phyloP scores from a whole-genome alignment of 2,888 invertebrate genomes.

The Poecilobothrus nobilitatus region DNA sequence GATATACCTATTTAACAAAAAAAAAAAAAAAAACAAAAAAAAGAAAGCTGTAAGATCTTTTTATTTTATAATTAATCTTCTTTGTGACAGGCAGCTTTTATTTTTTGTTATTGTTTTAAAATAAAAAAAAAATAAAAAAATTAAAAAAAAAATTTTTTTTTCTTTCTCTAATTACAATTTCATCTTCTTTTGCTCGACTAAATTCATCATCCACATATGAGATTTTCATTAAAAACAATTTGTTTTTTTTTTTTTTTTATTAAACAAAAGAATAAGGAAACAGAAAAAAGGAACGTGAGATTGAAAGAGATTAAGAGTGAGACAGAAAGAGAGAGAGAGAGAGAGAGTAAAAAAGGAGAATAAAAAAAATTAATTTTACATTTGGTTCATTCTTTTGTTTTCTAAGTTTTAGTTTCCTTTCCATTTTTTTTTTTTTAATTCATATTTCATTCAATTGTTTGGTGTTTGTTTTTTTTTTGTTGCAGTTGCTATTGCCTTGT shows the following conservation, averaged over 20 bases:
- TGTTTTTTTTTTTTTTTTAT: no score
- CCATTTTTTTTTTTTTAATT: not conserved
- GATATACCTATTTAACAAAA: not conserved
- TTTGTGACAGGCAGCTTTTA: not conserved
- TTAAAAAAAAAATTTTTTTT: not conserved
- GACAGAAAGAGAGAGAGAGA: no score
- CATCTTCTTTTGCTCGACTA: constrained; percentile 3
- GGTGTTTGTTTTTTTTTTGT: no score
- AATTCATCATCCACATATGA: constrained; percentile 6
- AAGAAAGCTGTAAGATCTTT: not conserved
- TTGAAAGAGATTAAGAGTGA: no score
- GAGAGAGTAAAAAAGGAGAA: not conserved
- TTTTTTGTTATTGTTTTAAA: not conserved
- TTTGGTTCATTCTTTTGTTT: constrained; percentile 2
- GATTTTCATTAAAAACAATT: not conserved
- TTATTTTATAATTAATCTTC: not conserved
- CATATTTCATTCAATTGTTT: no score
- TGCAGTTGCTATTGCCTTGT: not conserved
- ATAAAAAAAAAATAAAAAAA: not conserved
- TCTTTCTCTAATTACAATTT: not conserved
- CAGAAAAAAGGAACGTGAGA: no score
- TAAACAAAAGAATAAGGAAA: no score
- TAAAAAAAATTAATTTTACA: not conserved
- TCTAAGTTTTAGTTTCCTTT: not conserved
- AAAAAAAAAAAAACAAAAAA: not conserved